Evolutionary conservation across 2,888 invertebrate genomes (phyloP).

Genomic region (Ptychoptera contaminata): DNA sequence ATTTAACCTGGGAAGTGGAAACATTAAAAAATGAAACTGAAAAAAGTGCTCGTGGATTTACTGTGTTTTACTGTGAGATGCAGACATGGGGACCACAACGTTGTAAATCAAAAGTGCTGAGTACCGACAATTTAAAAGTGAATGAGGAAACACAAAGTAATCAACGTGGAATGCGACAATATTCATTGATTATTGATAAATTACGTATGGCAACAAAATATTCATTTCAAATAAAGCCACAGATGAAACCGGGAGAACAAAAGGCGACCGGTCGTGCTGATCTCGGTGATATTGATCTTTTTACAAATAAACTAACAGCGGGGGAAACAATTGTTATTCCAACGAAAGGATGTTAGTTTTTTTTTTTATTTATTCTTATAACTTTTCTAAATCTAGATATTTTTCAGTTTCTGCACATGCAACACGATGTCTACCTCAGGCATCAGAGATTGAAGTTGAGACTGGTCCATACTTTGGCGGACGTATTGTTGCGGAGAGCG

Average conservation of each 20-base stretch:
- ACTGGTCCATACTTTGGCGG: conserved; percentile 71
- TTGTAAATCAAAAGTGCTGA: conserved; percentile 39
- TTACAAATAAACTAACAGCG: neutral
- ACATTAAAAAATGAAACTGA: conserved; percentile 13
- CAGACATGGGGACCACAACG: conserved; percentile 66
- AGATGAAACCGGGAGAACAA: conserved; percentile 35
- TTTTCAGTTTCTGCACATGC: conserved; percentile 63
- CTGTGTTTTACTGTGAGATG: conserved; percentile 61
- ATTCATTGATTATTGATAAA: conserved; percentile 46
- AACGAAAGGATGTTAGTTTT: conserved; percentile 66
- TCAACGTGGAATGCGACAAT: conserved; percentile 27
- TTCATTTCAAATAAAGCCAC: conserved; percentile 56
- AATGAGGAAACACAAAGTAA: neutral
- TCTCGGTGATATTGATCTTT: conserved; percentile 27
- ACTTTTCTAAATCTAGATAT: conserved; percentile 1
- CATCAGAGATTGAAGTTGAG: conserved; percentile 67
- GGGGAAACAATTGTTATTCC: conserved; percentile 50
- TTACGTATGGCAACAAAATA: conserved; percentile 71
- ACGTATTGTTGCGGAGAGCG: conserved; percentile 55
- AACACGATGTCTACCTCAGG: conserved; percentile 62
- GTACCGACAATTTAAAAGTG: conserved; percentile 8
- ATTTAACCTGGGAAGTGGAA: conserved; percentile 27
- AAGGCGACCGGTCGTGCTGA: conserved; percentile 27
- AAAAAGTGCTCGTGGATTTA: conserved; percentile 29
- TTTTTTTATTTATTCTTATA: conserved; percentile 4